Percentiles rank a stretch among this genome's conserved stretches.
Evolutionary conservation across 1,140 invertebrate species (phyloP).

Genomic region (Lutraria rhynchaena): DNA sequence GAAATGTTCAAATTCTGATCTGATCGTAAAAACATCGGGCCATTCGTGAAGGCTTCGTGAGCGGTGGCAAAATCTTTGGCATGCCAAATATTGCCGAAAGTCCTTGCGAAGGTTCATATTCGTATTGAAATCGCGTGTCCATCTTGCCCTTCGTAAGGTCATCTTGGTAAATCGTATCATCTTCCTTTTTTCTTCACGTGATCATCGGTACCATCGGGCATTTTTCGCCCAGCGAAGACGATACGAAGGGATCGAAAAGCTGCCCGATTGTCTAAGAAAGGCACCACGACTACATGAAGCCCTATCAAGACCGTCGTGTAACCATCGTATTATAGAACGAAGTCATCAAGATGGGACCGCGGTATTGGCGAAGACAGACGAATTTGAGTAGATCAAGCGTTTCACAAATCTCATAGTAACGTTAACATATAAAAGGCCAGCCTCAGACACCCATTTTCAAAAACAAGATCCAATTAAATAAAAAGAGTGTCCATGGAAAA

Average conservation of each 20-base stretch:
- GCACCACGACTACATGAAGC: not conserved
- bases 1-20: no score
- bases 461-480: no score
- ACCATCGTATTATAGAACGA: no score
- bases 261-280: slow-evolving; percentile 39
- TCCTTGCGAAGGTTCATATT: no score
- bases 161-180: slow-evolving; percentile 45
- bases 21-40: no score
- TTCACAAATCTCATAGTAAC: not conserved
- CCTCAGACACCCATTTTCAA: no score
- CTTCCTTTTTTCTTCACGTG: slow-evolving; percentile 43
- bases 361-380: not conserved
- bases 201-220: slow-evolving; percentile 49
- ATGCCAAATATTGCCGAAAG: slow-evolving; percentile 1
- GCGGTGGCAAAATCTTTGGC: no score
- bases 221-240: slow-evolving; percentile 56
- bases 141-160: slow-evolving; percentile 42
- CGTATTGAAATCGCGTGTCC: slow-evolving; percentile 43
- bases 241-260: slow-evolving; percentile 61
- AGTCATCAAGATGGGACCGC: not conserved
- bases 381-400: not conserved
- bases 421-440: no score
- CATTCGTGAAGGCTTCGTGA: slow-evolving; percentile 8
- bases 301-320: not conserved
- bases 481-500: no score